Conservation (phyloP, 2,113 vertebrate genomes). For the Paradisaea rubra region DNA sequence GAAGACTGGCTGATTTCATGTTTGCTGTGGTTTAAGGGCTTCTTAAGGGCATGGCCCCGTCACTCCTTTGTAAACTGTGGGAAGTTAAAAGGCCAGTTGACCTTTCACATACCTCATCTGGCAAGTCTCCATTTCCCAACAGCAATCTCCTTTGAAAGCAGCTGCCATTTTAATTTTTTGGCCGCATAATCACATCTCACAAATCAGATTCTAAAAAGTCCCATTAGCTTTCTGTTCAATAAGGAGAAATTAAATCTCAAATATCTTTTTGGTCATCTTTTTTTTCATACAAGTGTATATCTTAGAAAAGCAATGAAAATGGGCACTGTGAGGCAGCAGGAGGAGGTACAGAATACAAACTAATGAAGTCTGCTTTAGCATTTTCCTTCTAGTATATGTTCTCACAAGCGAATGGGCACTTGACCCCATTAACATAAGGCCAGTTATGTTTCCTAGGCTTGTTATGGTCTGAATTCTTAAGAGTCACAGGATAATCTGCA, state of each 20-base stretch:
- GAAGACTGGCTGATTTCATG: background rate
- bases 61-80: background rate
- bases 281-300: background rate
- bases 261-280: background rate
- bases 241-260: background rate
- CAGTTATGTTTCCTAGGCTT: background rate
- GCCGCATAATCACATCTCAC: background rate
- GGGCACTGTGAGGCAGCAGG: background rate
- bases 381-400: background rate
- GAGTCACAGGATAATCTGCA: background rate
- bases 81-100: background rate
- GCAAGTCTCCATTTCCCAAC: background rate
- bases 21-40: background rate
- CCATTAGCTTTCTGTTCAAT: background rate
- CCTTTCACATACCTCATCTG: background rate
- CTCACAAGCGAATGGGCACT: background rate
- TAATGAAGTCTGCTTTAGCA: background rate
- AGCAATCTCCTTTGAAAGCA: background rate
- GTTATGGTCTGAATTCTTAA: background rate
- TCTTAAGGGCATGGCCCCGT: background rate
- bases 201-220: background rate
- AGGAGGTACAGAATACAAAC: background rate
- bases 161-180: background rate
- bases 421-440: background rate
- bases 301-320: background rate